phyloP scores from a whole-genome alignment of 1,140 invertebrate species.

The Pseudoatta argentina region DNA sequence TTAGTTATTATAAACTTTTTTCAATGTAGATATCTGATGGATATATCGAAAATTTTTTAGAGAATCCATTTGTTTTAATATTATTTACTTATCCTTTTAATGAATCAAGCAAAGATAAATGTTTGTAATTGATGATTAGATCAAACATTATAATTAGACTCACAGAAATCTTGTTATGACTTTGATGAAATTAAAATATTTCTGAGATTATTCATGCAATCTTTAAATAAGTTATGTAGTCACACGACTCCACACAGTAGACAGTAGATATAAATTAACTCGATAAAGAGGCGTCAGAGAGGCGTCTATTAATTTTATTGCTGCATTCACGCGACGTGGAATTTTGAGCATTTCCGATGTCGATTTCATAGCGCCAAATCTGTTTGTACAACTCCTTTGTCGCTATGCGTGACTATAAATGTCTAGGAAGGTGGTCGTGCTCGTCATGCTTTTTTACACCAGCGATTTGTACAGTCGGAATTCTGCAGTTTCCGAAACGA shows the following conservation, averaged over 20 bases:
- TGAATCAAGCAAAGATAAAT: background rate
- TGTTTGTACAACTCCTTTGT: conserved; percentile 38
- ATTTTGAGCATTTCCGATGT: conserved; percentile 26
- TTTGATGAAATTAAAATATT: background rate
- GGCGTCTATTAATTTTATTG: conserved; percentile 47
- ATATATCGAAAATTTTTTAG: background rate
- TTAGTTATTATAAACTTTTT: no score
- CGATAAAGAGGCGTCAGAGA: conserved; percentile 1
- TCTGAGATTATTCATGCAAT: conserved; percentile 12
- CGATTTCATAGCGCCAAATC: conserved; percentile 18
- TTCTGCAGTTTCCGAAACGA: conserved; percentile 60
- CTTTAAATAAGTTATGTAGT: conserved; percentile 25
- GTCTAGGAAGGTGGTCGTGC: conserved; percentile 55
- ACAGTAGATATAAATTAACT: conserved; percentile 39
- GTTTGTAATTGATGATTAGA: background rate
- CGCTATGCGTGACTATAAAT: background rate
- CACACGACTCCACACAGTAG: background rate
- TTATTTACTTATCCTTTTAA: background rate
- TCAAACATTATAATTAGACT: background rate
- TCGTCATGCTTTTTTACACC: conserved; percentile 65
- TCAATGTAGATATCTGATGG: no score
- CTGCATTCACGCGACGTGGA: conserved; percentile 13
- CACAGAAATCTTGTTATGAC: background rate
- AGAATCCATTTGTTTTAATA: background rate
- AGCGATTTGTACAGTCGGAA: conserved; percentile 33